These are phyloP conservation scores for Axis porcinus DNA, from an alignment of 2,113 vertebrate genomes.

Conservation along the genomic window DNA sequence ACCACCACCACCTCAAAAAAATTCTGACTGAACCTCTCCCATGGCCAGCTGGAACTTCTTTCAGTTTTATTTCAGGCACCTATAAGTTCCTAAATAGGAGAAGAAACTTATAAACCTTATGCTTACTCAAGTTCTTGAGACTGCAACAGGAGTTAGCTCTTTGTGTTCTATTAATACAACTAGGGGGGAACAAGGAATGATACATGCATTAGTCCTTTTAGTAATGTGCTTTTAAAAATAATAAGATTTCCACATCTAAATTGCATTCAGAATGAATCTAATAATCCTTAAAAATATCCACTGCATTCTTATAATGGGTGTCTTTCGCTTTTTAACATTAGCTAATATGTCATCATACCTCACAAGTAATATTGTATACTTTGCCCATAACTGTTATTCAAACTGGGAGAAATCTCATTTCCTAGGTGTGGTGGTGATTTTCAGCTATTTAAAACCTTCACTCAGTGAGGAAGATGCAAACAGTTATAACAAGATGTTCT, in stretches of 20 bases:
- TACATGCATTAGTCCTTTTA: not conserved
- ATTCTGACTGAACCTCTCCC: not conserved
- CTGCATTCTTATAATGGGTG: slow-evolving; percentile 53
- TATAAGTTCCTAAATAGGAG: not conserved
- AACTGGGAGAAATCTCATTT: slow-evolving; percentile 45
- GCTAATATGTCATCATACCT: slow-evolving; percentile 35
- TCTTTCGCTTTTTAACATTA: slow-evolving; percentile 60
- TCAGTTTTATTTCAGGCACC: not conserved
- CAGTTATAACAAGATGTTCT: slow-evolving; percentile 16
- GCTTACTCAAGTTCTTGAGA: slow-evolving; percentile 35
- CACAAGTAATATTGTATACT: slow-evolving; percentile 41
- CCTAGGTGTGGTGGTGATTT: slow-evolving; percentile 18
- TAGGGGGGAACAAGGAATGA: slow-evolving; percentile 25
- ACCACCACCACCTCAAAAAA: not conserved
- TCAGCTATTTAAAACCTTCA: slow-evolving; percentile 21
- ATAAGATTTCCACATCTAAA: slow-evolving; percentile 36
- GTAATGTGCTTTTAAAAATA: slow-evolving; percentile 50
- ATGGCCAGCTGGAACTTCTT: not conserved
- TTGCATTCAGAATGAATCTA: slow-evolving; percentile 47
- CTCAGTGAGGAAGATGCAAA: not conserved
- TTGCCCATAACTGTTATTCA: slow-evolving; percentile 13
- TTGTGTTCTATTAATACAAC: slow-evolving; percentile 31
- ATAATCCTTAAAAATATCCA: slow-evolving; percentile 46
- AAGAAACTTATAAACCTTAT: not conserved
- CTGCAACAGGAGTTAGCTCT: slow-evolving; percentile 51